Base-by-base conservation (phyloP, 2,797 vertebrate genomes). In the Octomys mimax region DNA sequence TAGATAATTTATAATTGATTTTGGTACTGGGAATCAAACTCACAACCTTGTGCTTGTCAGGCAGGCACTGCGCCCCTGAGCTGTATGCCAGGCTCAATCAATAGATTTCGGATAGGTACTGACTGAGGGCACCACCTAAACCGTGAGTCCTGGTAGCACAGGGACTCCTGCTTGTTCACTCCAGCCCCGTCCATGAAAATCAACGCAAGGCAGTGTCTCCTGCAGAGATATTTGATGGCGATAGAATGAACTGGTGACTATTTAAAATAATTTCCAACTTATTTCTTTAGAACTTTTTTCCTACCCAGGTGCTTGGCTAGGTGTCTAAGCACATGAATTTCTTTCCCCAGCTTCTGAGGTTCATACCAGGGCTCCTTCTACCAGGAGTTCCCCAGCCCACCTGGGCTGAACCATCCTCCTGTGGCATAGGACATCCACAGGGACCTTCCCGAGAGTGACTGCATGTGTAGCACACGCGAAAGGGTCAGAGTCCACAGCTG, bases 401-500 rank as follows among this genome's bases (percentile, higher is more conserved):
- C 66, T 33, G 42, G 46, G 39, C 42, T 31, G 57, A 10, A 0
- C 71, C 26, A 19, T 52, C 39, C n/a, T 80, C 68, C 22, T 59
- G 79, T 24, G 24, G 36, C 11, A n/a, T 39, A 49, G 6, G 18
- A 39, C 33, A 9, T 6, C 33, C 11, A 3, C 5, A 4, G 57
- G 52, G 39, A 8, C 42, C 57, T 31, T 42, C 16, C 39, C 46
- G 28, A 49, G 3, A 39, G 61, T 49, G 42, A 28, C 36, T 31
- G 6, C 18, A 2, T 3, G 18, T 33, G 5, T 7, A 18, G 26
- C 42, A 18, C 16, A 1, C 5, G 1, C 11, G 13, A 18, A 7
- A 46, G 36, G 5, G 24, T 24, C 0, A 16, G 57, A 6, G 24
- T 39, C 14, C 6, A 31, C 46, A 77, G 13, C 22, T 19, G 28